Conservation (phyloP, 53 echinoderm and acorn worm genomes). For the Arbacia lixula region DNA sequence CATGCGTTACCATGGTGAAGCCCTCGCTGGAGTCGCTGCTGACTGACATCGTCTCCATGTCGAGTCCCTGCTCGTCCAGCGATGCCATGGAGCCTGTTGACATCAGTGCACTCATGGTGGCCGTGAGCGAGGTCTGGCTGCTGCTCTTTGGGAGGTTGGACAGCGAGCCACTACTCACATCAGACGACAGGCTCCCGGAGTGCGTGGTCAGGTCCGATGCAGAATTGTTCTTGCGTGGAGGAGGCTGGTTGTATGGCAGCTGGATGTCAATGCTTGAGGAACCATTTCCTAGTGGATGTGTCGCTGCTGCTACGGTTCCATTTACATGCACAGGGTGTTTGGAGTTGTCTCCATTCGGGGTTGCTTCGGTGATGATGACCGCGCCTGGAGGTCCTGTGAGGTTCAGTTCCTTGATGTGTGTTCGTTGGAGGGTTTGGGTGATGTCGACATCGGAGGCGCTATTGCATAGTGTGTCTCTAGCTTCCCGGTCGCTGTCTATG, state of each 20-base stretch:
- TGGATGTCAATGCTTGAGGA: background rate
- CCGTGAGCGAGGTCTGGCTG: slow-evolving; percentile 42
- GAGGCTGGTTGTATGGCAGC: background rate
- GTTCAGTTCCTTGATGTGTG: background rate
- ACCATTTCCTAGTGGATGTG: background rate
- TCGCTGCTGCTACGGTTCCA: background rate
- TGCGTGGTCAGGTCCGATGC: slow-evolving; percentile 35
- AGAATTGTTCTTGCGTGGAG: slow-evolving; percentile 36
- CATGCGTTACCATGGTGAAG: slow-evolving; percentile 52
- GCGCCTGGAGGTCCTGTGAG: slow-evolving; percentile 62
- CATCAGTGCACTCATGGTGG: slow-evolving; percentile 47
- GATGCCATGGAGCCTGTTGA: slow-evolving; percentile 63
- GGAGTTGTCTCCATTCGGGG: slow-evolving; percentile 11
- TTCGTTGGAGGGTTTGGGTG: background rate
- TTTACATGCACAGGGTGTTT: background rate
- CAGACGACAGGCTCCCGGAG: slow-evolving; percentile 11
- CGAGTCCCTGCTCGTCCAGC: slow-evolving; percentile 76
- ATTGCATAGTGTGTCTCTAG: slow-evolving; percentile 16
- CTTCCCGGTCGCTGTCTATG: background rate
- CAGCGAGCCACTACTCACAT: slow-evolving; percentile 29
- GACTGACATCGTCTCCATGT: slow-evolving; percentile 85
- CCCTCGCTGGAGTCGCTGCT: slow-evolving; percentile 97
- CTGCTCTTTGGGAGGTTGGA: slow-evolving; percentile 20
- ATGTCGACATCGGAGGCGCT: background rate
- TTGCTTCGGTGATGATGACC: slow-evolving; percentile 52